Evolutionary conservation across 2,113 vertebrate species (phyloP).

Genomic region (Neodontobutis hainanensis): DNA sequence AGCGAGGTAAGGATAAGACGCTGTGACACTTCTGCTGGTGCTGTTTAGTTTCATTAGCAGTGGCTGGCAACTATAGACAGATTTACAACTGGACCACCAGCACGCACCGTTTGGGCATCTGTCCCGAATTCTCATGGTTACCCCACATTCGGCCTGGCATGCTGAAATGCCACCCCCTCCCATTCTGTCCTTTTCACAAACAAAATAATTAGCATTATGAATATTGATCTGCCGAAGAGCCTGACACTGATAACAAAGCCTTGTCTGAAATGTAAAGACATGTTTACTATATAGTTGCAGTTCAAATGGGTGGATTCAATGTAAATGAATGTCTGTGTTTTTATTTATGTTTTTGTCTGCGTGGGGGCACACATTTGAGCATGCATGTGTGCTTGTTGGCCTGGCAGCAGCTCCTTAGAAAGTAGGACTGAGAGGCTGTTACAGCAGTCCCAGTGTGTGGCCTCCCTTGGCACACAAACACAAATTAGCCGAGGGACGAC

Average conservation of each 20-base stretch:
- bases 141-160: slow-evolving; percentile 56
- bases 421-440: slow-evolving; percentile 71
- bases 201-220: slow-evolving; percentile 22
- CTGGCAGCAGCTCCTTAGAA: slow-evolving; percentile 66
- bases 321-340: slow-evolving; percentile 24
- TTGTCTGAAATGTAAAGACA: slow-evolving; percentile 20
- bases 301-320: slow-evolving; percentile 25
- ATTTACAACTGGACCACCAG: slow-evolving; percentile 61
- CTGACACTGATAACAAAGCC: slow-evolving; percentile 10
- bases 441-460: slow-evolving; percentile 73
- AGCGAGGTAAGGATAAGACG: slow-evolving; percentile 43
- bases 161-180: slow-evolving; percentile 30
- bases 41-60: slow-evolving; percentile 58
- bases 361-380: slow-evolving; percentile 45
- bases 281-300: slow-evolving; percentile 1
- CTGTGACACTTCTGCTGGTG: slow-evolving; percentile 26
- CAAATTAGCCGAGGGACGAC: slow-evolving; percentile 77
- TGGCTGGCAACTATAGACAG: slow-evolving; percentile 58
- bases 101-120: slow-evolving; percentile 45
- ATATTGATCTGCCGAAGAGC: slow-evolving; percentile 25
- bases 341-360: slow-evolving; percentile 20
- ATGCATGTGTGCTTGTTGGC: slow-evolving; percentile 41
- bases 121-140: slow-evolving; percentile 64
- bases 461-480: slow-evolving; percentile 75
- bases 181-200: slow-evolving; percentile 17